phyloP scores from a whole-genome alignment of 2,888 invertebrate genomes.

The Polymixis flavicincta region DNA sequence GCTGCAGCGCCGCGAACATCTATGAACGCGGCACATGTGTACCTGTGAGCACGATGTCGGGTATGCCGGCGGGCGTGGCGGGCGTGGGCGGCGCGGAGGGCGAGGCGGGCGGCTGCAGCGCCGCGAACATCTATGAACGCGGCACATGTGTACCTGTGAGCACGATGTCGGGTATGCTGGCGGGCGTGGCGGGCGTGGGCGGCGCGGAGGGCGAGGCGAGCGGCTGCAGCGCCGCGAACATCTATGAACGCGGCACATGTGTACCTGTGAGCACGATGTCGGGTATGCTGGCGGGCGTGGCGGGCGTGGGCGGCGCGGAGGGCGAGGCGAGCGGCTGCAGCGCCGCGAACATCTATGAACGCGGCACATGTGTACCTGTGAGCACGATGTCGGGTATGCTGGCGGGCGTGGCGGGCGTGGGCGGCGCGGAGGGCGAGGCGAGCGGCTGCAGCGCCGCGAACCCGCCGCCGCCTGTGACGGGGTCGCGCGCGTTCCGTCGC shows the following conservation, averaged over 20 bases:
- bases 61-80: constrained; percentile 93
- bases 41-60: constrained; percentile 92
- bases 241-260: background rate
- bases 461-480: constrained; percentile 90
- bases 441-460: constrained; percentile 90
- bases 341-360: background rate
- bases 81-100: constrained; percentile 62
- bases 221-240: constrained; percentile 5
- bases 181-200: constrained; percentile 10
- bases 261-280: constrained; percentile 96
- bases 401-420: constrained; percentile 93
- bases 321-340: constrained; percentile 81
- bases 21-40: background rate
- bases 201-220: constrained; percentile 10
- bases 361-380: constrained; percentile 90
- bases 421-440: constrained; percentile 79
- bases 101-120: too few species aligned
- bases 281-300: constrained; percentile 95
- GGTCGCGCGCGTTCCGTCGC: constrained; percentile 78
- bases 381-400: constrained; percentile 96
- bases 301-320: constrained; percentile 83
- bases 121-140: too few species aligned
- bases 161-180: constrained; percentile 17
- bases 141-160: background rate
- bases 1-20: constrained; percentile 73